Evolutionary conservation across 2,888 invertebrate genomes (phyloP).

Genomic region (Salticus scenicus): DNA sequence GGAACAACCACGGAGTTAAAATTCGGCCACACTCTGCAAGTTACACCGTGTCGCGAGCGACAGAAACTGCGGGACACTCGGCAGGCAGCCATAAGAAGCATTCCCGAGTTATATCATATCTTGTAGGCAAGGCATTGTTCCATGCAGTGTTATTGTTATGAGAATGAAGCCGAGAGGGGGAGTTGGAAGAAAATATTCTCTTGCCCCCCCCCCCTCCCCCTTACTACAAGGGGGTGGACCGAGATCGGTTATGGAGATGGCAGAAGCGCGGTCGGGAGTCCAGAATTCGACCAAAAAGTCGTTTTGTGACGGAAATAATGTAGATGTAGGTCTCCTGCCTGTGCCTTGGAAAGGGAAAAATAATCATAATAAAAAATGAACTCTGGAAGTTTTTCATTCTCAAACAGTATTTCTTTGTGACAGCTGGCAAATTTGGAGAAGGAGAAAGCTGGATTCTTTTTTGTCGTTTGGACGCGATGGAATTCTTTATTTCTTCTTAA

Average conservation of each 20-base stretch:
- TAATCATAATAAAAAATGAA: neutral
- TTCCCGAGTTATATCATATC: conserved; percentile 54
- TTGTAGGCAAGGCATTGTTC: conserved; percentile 59
- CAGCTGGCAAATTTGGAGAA: conserved; percentile 63
- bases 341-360: conserved; percentile 18
- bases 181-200: neutral
- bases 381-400: conserved; percentile 9
- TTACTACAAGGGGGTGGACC: conserved; percentile 57
- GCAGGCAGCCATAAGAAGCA: neutral
- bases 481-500: conserved; percentile 4
- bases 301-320: conserved; percentile 70
- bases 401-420: conserved; percentile 50
- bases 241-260: conserved; percentile 68
- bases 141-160: conserved; percentile 62
- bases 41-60: neutral
- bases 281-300: conserved; percentile 67
- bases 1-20: neutral
- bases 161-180: conserved; percentile 51
- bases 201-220: conserved; percentile 5
- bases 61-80: neutral
- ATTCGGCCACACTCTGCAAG: neutral
- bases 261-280: conserved; percentile 55
- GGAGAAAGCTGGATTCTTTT: neutral
- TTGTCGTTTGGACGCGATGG: neutral
- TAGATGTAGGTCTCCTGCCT: conserved; percentile 56